phyloP scores from a whole-genome alignment of 2,113 vertebrate species.

The Hippocampus comes region DNA sequence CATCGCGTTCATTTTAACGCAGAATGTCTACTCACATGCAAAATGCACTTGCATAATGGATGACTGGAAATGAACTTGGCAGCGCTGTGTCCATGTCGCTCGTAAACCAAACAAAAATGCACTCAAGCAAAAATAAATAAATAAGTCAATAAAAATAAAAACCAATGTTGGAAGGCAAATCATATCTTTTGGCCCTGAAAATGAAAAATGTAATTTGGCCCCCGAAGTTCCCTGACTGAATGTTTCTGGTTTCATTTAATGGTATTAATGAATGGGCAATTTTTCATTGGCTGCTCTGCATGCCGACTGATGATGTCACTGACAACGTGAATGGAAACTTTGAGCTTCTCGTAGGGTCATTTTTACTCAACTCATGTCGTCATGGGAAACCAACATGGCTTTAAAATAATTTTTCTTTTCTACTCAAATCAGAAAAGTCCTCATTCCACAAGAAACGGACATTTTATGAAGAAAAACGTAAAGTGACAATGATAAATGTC shows the following conservation, averaged over 20 bases:
- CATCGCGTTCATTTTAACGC: neutral
- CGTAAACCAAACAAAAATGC: slow-evolving; percentile 9
- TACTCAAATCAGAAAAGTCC: no score
- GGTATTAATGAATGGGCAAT: neutral
- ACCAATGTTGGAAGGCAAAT: neutral
- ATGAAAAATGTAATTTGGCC: neutral
- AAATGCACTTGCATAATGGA: slow-evolving; percentile 1
- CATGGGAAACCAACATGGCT: no score
- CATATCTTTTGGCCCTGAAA: neutral
- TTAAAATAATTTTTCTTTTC: no score
- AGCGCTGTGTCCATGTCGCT: neutral
- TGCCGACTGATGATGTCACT: neutral
- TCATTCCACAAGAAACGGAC: no score
- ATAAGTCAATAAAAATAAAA: neutral
- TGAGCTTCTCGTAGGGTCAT: neutral
- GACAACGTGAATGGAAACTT: neutral
- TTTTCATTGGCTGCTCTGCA: neutral
- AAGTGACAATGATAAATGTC: neutral
- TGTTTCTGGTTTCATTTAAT: neutral
- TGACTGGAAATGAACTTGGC: slow-evolving; percentile 1
- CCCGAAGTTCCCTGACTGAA: neutral
- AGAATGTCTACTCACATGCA: neutral
- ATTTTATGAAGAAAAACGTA: no score
- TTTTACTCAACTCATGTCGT: neutral
- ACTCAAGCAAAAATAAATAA: neutral